Conservation (phyloP, 2,888 invertebrate species). For the Calameuta filiformis region DNA sequence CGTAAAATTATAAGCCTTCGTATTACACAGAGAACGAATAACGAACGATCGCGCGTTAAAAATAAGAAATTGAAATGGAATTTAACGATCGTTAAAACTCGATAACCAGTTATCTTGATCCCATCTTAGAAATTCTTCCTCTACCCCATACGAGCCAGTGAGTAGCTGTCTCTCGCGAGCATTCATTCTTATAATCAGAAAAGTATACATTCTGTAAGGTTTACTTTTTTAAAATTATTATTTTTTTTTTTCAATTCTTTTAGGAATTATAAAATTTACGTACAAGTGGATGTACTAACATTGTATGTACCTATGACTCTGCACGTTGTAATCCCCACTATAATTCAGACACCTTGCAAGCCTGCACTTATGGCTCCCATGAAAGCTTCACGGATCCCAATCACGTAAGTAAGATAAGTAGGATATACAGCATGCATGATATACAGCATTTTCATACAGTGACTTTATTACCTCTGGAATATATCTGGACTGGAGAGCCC, state of each 20-base stretch:
- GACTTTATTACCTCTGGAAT: not conserved
- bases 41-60: not conserved
- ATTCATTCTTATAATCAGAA: not conserved
- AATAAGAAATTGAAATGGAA: constrained; percentile 8
- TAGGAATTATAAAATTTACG: not conserved
- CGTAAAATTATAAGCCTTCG: not conserved
- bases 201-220: not conserved
- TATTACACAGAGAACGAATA: not conserved
- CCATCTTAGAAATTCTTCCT: constrained; percentile 6
- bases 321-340: not conserved
- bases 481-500: not conserved
- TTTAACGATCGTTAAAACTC: constrained; percentile 5
- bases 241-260: not conserved
- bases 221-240: not conserved
- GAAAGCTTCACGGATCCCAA: not conserved
- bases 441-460: not conserved
- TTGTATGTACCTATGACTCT: not conserved
- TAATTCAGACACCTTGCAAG: not conserved
- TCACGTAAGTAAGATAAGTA: not conserved
- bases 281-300: not conserved
- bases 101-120: constrained; percentile 7
- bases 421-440: not conserved
- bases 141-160: not conserved
- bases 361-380: not conserved
- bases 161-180: not conserved